Conservation (phyloP, 1,140 invertebrate genomes). For the Thaumatotibia leucotreta region DNA sequence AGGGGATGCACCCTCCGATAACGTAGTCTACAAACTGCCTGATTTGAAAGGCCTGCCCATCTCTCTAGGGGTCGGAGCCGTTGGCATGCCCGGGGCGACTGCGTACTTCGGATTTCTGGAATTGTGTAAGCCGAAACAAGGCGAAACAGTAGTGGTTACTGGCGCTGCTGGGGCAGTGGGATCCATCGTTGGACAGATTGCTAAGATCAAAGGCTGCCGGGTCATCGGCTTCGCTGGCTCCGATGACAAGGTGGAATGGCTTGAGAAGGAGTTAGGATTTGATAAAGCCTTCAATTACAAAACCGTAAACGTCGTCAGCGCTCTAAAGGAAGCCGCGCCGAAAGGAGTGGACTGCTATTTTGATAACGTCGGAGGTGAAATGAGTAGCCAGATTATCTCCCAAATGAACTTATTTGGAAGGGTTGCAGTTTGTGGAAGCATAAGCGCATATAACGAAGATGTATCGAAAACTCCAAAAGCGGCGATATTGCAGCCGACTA, state of each 20-base stretch:
- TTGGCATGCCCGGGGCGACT: slow-evolving; percentile 76
- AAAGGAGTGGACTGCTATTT: slow-evolving; percentile 81
- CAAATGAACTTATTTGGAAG: slow-evolving; percentile 80
- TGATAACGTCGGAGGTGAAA: slow-evolving; percentile 80
- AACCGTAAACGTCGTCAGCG: slow-evolving; percentile 66
- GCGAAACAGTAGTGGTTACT: slow-evolving; percentile 83
- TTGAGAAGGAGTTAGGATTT: slow-evolving; percentile 79
- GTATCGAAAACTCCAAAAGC: slow-evolving; percentile 39
- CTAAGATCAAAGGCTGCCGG: slow-evolving; percentile 81
- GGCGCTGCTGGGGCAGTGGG: slow-evolving; percentile 84
- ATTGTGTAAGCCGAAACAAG: slow-evolving; percentile 81
- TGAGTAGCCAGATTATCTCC: slow-evolving; percentile 77
- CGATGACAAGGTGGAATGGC: slow-evolving; percentile 81
- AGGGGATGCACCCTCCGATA: background rate
- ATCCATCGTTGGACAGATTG: slow-evolving; percentile 85
- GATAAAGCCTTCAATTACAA: slow-evolving; percentile 84
- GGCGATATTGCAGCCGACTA: slow-evolving; percentile 69
- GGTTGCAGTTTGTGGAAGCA: slow-evolving; percentile 79
- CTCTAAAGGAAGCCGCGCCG: slow-evolving; percentile 76
- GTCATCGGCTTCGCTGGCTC: slow-evolving; percentile 85
- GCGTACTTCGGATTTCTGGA: slow-evolving; percentile 86
- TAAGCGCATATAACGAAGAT: slow-evolving; percentile 72
- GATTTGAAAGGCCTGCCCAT: slow-evolving; percentile 43
- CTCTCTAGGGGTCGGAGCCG: slow-evolving; percentile 44
- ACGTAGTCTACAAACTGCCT: slow-evolving; percentile 39